phyloP scores from a whole-genome alignment of 2,888 invertebrate genomes.

The Mesorhabditis sp. region DNA sequence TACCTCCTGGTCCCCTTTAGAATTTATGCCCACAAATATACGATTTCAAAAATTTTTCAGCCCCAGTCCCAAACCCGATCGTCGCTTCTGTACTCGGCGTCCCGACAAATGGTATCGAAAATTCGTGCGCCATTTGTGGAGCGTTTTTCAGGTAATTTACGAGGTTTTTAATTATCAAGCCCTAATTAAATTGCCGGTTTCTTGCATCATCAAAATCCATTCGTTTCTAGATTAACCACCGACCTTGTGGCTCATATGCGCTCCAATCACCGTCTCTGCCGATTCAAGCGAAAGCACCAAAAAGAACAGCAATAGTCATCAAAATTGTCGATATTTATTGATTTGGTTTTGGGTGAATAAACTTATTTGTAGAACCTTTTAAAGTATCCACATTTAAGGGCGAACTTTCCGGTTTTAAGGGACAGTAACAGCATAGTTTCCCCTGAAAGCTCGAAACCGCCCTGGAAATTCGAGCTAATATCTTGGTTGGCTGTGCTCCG shows the following conservation, averaged over 20 bases:
- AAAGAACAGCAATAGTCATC: background rate
- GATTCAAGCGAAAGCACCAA: background rate
- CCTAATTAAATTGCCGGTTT: background rate
- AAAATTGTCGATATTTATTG: no score
- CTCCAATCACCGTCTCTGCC: background rate
- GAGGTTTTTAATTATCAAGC: no score
- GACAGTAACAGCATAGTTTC: no score
- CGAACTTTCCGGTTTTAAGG: no score
- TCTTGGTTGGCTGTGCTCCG: no score
- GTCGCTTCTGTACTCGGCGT: background rate
- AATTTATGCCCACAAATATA: no score
- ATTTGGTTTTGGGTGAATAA: no score
- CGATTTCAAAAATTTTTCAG: background rate
- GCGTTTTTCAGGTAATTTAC: background rate
- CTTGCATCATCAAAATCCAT: background rate
- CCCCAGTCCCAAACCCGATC: slow-evolving; percentile 1
- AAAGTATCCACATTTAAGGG: no score
- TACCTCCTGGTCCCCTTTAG: no score
- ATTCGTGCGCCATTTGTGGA: slow-evolving; percentile 5
- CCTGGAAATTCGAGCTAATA: no score
- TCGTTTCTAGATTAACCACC: slow-evolving; percentile 3
- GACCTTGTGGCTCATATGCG: slow-evolving; percentile 2
- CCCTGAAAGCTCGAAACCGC: no score
- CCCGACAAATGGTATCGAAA: background rate
- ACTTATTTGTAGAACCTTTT: no score